Evolutionary conservation across 2,797 vertebrate genomes (phyloP).

Genomic region (Coilia nasus): DNA sequence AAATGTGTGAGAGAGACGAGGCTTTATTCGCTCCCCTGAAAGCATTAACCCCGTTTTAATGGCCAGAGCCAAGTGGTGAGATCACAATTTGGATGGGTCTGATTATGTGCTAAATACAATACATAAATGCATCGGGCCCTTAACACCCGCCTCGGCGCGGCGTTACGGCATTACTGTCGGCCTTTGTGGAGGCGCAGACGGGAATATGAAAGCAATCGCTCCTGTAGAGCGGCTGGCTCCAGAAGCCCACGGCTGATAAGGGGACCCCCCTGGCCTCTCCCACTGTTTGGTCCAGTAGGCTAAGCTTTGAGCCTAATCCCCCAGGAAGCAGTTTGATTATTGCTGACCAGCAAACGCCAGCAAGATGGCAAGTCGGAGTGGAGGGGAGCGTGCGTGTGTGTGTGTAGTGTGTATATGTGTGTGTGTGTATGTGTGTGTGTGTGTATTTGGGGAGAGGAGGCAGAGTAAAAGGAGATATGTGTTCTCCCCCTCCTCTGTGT

Average conservation of each 20-base stretch:
- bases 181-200: constrained; percentile 92
- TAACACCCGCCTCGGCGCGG: constrained; percentile 90
- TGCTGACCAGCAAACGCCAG: constrained; percentile 99
- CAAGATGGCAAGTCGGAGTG: constrained; percentile 62
- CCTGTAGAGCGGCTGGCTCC: constrained; percentile 93
- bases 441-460: constrained; percentile 8
- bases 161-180: constrained; percentile 98
- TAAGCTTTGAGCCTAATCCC: constrained; percentile 96
- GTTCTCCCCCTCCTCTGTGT: constrained; percentile 46
- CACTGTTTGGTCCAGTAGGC: constrained; percentile 98
- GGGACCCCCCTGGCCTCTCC: constrained; percentile 86
- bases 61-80: constrained; percentile 86
- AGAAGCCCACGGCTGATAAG: constrained; percentile 98
- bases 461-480: constrained; percentile 4
- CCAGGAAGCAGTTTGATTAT: constrained; percentile 99
- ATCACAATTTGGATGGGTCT: constrained; percentile 91
- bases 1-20: constrained; percentile 70
- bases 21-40: constrained; percentile 65
- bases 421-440: neutral
- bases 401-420: constrained; percentile 29
- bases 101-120: constrained; percentile 92
- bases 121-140: constrained; percentile 89
- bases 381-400: constrained; percentile 55
- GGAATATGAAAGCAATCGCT: constrained; percentile 96
- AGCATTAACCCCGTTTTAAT: constrained; percentile 92